Percentiles rank a stretch among this genome's conserved stretches.
Conservation (phyloP, 2,797 vertebrate genomes). For the Lepus townsendii region DNA sequence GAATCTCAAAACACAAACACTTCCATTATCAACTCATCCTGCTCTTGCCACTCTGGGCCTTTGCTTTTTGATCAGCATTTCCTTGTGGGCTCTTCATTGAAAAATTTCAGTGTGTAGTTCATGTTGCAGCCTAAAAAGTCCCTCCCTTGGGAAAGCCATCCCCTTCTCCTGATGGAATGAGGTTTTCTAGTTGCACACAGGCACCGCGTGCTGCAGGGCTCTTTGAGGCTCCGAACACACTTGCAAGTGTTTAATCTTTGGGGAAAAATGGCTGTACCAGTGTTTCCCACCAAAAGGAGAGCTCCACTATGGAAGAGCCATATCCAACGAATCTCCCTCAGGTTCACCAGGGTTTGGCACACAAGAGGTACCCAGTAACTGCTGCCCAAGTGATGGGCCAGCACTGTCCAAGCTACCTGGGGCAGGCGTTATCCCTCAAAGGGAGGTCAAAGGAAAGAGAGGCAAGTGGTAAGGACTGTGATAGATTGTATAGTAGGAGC, state of each 20-base stretch:
- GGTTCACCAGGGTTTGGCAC: not conserved
- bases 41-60: not conserved
- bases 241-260: not conserved
- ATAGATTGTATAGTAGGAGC: not conserved
- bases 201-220: rapidly evolving
- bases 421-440: not conserved
- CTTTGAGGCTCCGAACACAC: no score
- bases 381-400: not conserved
- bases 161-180: not conserved
- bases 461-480: not conserved
- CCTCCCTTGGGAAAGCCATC: not conserved
- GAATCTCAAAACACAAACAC: not conserved
- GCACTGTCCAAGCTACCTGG: not conserved
- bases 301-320: not conserved
- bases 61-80: not conserved
- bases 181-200: not conserved
- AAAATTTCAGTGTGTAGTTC: not conserved
- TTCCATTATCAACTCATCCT: not conserved
- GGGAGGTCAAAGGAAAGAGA: not conserved
- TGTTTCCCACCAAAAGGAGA: not conserved
- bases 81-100: not conserved
- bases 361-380: not conserved
- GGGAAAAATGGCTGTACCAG: not conserved
- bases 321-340: not conserved
- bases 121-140: constrained; percentile 27